These are phyloP conservation scores for Melanotaenia maccullochi DNA, from an alignment of 2,797 vertebrate species.

Conservation along the genomic window DNA sequence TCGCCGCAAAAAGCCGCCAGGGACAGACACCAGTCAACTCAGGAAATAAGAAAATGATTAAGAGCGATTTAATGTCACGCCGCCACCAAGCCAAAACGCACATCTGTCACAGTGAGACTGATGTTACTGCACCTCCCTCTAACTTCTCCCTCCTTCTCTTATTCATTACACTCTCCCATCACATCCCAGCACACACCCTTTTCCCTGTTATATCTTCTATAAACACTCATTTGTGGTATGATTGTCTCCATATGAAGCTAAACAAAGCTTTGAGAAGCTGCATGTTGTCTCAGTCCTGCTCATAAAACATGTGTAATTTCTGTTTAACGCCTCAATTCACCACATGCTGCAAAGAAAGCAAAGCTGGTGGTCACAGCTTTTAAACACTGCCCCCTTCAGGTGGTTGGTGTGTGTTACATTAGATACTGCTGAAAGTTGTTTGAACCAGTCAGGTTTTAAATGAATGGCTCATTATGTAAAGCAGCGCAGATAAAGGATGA, in stretches of 20 bases:
- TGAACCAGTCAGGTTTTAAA: no score
- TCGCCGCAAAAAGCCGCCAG: constrained; percentile 35
- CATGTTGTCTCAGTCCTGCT: neutral
- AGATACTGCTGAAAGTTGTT: no score
- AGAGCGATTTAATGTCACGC: constrained; percentile 76
- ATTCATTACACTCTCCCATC: constrained; percentile 31
- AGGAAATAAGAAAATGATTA: constrained; percentile 84
- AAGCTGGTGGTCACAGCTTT: constrained; percentile 27
- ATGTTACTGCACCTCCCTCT: constrained; percentile 60
- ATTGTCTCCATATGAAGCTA: constrained; percentile 25
- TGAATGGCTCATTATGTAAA: no score
- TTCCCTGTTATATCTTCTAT: neutral
- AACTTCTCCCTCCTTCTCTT: constrained; percentile 24
- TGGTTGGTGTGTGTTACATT: neutral
- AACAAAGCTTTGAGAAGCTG: no score
- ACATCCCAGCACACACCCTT: neutral
- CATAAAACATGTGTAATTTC: neutral
- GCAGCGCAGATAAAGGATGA: no score
- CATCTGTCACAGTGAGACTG: constrained; percentile 71
- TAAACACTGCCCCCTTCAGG: constrained; percentile 72
- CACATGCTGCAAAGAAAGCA: neutral
- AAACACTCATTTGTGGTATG: neutral
- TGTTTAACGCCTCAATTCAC: neutral
- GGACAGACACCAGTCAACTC: constrained; percentile 70
- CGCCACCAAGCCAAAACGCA: constrained; percentile 60